Percentiles rank a stretch among this genome's conserved stretches.
phyloP scores from a whole-genome alignment of 2,888 invertebrate genomes.

The Mimachlamys varia region DNA sequence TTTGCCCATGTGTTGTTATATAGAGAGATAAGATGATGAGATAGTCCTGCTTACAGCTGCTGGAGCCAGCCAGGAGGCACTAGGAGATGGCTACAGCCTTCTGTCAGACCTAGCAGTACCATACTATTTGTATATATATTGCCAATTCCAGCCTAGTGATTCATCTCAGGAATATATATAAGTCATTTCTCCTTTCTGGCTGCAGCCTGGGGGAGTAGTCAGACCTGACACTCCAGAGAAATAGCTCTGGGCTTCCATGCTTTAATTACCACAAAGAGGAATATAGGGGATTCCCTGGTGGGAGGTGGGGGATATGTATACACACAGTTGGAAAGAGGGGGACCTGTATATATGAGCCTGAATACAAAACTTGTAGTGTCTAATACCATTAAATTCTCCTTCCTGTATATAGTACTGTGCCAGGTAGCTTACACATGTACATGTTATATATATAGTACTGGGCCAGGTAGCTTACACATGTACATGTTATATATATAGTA shows the following conservation, averaged over 20 bases:
- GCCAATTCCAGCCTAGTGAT: background rate
- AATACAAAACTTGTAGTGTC: too few species aligned
- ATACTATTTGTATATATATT: background rate
- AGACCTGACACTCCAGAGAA: slow-evolving; percentile 15
- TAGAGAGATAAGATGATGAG: slow-evolving; percentile 18
- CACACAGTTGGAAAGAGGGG: background rate
- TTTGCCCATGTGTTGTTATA: slow-evolving; percentile 53
- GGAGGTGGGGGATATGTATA: background rate
- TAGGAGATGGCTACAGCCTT: background rate
- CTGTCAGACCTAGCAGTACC: background rate
- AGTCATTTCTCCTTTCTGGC: slow-evolving; percentile 13
- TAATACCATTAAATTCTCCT: too few species aligned
- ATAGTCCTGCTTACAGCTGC: slow-evolving; percentile 25
- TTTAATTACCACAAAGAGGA: background rate
- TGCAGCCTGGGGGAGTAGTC: background rate
- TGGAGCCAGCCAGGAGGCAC: background rate
- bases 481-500: too few species aligned
- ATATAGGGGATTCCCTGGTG: too few species aligned
- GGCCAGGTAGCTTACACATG: too few species aligned
- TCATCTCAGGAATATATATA: slow-evolving; percentile 8
- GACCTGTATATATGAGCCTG: background rate
- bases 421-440: too few species aligned
- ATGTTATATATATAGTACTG: too few species aligned
- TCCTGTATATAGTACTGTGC: too few species aligned
- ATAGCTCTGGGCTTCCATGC: slow-evolving; percentile 4